A percentile compares a stretch with the other conserved stretches of the same genome.
Evolutionary conservation across 92 coral and sea anemone genomes (phyloP).

Genomic region (Isaurus tuberculatus): DNA sequence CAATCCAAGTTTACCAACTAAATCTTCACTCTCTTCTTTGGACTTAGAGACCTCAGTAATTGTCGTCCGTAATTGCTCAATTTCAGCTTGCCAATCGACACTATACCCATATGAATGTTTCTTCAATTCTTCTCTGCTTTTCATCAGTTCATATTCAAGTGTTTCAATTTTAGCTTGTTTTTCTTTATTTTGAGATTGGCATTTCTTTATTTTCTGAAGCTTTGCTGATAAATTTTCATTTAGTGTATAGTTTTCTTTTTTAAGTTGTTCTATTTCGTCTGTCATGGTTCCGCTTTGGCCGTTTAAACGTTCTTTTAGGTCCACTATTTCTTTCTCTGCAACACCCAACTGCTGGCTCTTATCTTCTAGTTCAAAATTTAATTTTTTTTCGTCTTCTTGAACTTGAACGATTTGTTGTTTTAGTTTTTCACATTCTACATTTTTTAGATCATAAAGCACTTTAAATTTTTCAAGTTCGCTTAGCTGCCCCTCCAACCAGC

Average conservation of each 20-base stretch:
- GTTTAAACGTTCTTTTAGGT: slow-evolving; percentile 67
- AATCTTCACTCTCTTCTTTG: slow-evolving; percentile 73
- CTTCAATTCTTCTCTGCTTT: slow-evolving; percentile 69
- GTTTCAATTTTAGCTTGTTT: slow-evolving; percentile 70
- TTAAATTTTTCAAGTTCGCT: slow-evolving; percentile 89
- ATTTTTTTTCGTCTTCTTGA: slow-evolving; percentile 69
- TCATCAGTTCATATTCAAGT: slow-evolving; percentile 70
- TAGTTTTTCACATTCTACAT: slow-evolving; percentile 77
- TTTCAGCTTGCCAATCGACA: slow-evolving; percentile 82
- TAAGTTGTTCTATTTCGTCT: slow-evolving; percentile 73
- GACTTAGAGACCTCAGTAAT: slow-evolving; percentile 68
- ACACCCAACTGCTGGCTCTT: slow-evolving; percentile 66
- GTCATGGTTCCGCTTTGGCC: slow-evolving; percentile 66
- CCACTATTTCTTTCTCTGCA: slow-evolving; percentile 76
- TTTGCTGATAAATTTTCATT: slow-evolving; percentile 68
- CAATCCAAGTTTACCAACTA: slow-evolving; percentile 75
- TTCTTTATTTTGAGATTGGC: slow-evolving; percentile 71
- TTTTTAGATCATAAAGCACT: slow-evolving; percentile 83
- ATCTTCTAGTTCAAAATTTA: slow-evolving; percentile 53
- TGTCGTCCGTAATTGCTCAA: slow-evolving; percentile 65
- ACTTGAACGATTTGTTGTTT: slow-evolving; percentile 74
- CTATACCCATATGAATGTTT: slow-evolving; percentile 70
- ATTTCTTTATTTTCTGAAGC: slow-evolving; percentile 64
- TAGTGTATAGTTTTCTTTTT: slow-evolving; percentile 63
- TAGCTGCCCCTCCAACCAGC: slow-evolving; percentile 95